Base-by-base conservation (phyloP, 2,113 vertebrate species). In the Pungitius pungitius region DNA sequence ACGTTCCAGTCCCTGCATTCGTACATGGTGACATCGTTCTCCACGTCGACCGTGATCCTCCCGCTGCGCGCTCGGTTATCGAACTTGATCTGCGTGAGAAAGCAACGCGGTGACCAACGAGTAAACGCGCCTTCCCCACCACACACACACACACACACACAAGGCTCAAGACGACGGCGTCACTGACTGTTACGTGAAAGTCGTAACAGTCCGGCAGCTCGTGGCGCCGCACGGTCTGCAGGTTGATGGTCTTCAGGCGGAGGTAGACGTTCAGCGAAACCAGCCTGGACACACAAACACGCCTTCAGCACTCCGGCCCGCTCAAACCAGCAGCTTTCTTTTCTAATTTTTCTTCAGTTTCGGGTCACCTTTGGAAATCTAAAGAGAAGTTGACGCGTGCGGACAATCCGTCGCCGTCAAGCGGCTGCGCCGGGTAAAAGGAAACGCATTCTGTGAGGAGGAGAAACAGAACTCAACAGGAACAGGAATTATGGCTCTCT, bases 201-300 rank as follows among this genome's bases (percentile, higher is more conserved):
- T 95, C 92, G 0, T 98, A 99, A 74, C 97, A 99, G 84, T 99
- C 97, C 0, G 97, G 97, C 7, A 99, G 93, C 75, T 98, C 96
- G 0, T 98, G 95, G 58, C 97, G 96, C 27, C 94, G 94, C 67
- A 98, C 94, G 0, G 97, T 97, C 93, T 99, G 97, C 70, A 99
- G 94, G 65, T 99, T 99, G 87, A 99, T 97, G 43, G 95, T 96
- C 89, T 98, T 99, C 83, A 99, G 87, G 35, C 92, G 96, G 66
- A 99, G 94, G 77, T 62, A 88, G 76, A 98, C 92, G 66, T 96
- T 94, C 76, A 99, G 90, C 0, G 91, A 93, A 68, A 98, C 82
- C 75, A 99, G 92, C 57, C 97, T 99, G 91, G 0, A 90, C 63
- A 94, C 63, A 75, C 0, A 76, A 12, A 79, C 0, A 3, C 4